Conservation (phyloP, 1,140 invertebrate species). For the Drosophila navojoa region DNA sequence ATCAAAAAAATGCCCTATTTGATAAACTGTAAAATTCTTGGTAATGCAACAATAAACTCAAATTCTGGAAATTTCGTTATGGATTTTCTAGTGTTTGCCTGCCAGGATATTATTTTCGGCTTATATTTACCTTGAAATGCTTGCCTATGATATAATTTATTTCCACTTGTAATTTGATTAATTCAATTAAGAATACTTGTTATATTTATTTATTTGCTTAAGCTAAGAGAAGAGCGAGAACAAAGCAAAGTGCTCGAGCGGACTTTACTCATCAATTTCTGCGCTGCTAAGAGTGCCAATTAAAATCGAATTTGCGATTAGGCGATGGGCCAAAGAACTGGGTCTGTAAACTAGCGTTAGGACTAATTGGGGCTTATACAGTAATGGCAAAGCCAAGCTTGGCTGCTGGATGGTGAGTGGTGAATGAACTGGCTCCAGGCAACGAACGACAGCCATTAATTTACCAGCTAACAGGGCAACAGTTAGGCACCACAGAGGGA, state of each 20-base stretch:
- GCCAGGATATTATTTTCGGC: not conserved
- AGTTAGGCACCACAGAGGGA: slow-evolving; percentile 13
- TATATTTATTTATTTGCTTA: slow-evolving; percentile 14
- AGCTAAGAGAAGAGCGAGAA: not conserved
- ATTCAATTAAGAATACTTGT: slow-evolving; percentile 1
- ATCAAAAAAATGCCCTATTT: not conserved
- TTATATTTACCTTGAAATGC: not conserved
- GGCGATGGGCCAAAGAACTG: slow-evolving; percentile 34
- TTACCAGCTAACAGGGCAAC: slow-evolving; percentile 32
- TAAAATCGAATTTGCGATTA: slow-evolving; percentile 60
- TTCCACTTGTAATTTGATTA: not conserved
- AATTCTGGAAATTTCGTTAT: not conserved
- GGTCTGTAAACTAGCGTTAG: slow-evolving; percentile 51
- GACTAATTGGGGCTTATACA: slow-evolving; percentile 60
- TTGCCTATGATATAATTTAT: not conserved
- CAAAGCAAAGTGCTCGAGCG: slow-evolving; percentile 5
- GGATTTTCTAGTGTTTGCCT: not conserved
- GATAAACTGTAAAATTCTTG: slow-evolving; percentile 15
- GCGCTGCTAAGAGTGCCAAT: slow-evolving; percentile 64
- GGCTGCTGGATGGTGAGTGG: slow-evolving; percentile 28
- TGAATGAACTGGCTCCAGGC: slow-evolving; percentile 54
- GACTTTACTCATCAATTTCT: slow-evolving; percentile 63
- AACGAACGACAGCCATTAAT: slow-evolving; percentile 64
- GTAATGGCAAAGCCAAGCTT: slow-evolving; percentile 33
- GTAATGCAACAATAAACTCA: slow-evolving; percentile 1